These are phyloP conservation scores for Epizoanthus stellaris DNA, from an alignment of 92 coral and sea anemone genomes.

Conservation along the genomic window DNA sequence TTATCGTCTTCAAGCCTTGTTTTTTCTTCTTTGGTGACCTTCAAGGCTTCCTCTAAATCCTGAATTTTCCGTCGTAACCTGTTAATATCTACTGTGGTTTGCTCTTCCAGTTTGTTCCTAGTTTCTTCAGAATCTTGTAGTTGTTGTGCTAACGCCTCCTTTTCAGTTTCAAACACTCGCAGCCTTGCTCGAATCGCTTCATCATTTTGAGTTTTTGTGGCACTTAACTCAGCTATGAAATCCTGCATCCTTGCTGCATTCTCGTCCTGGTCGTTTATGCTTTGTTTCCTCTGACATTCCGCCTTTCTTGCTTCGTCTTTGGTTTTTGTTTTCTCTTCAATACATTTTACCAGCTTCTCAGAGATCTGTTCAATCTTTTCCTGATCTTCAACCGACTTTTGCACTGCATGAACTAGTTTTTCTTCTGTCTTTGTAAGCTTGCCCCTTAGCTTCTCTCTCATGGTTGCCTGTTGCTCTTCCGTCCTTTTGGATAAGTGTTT, in stretches of 20 bases:
- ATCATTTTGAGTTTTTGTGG: not conserved
- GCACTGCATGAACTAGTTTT: not conserved
- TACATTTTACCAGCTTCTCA: not conserved
- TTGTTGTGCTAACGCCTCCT: not conserved
- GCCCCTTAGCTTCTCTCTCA: not conserved
- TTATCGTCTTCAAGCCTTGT: slow-evolving; percentile 5
- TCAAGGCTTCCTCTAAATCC: not conserved
- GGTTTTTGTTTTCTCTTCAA: slow-evolving; percentile 16
- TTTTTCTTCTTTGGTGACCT: slow-evolving; percentile 1
- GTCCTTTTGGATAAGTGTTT: not conserved
- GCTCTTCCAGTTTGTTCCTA: slow-evolving; percentile 6
- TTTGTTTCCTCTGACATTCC: slow-evolving; percentile 9
- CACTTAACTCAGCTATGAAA: not conserved
- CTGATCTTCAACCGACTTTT: slow-evolving; percentile 1
- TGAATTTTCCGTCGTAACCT: not conserved
- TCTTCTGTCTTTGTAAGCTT: slow-evolving; percentile 3
- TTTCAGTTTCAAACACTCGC: slow-evolving; percentile 4
- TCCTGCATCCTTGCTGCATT: not conserved
- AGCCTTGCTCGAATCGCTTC: not conserved
- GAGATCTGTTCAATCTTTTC: not conserved
- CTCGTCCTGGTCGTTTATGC: slow-evolving; percentile 12
- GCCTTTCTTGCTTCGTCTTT: not conserved
- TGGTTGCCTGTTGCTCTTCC: not conserved
- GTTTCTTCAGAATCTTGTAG: not conserved
- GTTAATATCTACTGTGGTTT: not conserved